Conservation (phyloP, 2,797 vertebrate species). For the Craterocephalus amniculus region DNA sequence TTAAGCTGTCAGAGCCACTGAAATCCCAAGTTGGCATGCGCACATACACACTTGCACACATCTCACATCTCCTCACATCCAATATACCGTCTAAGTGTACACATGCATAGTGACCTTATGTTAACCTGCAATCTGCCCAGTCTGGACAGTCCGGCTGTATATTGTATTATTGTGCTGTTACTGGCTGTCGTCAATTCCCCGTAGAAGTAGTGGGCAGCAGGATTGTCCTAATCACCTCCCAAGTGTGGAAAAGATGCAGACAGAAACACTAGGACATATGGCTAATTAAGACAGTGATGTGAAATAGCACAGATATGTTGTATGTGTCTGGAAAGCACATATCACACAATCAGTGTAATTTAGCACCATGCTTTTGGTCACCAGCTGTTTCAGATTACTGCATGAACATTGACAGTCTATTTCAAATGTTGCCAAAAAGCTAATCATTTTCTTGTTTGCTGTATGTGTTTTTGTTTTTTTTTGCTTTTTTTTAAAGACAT, state of each 20-base stretch:
- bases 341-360: slow-evolving; percentile 29
- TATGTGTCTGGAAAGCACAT: slow-evolving; percentile 28
- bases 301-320: slow-evolving; percentile 42
- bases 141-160: slow-evolving; percentile 47
- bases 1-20: slow-evolving; percentile 74
- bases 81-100: slow-evolving; percentile 14
- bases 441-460: neutral
- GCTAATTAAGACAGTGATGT: slow-evolving; percentile 69
- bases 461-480: neutral
- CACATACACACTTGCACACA: slow-evolving; percentile 2
- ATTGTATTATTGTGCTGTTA: slow-evolving; percentile 32
- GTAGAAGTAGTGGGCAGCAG: slow-evolving; percentile 61
- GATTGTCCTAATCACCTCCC: slow-evolving; percentile 73
- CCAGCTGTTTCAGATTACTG: neutral
- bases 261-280: slow-evolving; percentile 69
- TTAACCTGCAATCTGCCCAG: slow-evolving; percentile 70
- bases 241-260: slow-evolving; percentile 51
- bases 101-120: slow-evolving; percentile 49
- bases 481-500: neutral
- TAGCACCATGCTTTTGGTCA: slow-evolving; percentile 22
- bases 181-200: slow-evolving; percentile 57
- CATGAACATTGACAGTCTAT: neutral
- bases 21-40: slow-evolving; percentile 63
- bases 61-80: slow-evolving; percentile 1
- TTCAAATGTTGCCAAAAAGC: neutral